phyloP scores from a whole-genome alignment of 2,888 invertebrate genomes.

The Nectonema munidae region DNA sequence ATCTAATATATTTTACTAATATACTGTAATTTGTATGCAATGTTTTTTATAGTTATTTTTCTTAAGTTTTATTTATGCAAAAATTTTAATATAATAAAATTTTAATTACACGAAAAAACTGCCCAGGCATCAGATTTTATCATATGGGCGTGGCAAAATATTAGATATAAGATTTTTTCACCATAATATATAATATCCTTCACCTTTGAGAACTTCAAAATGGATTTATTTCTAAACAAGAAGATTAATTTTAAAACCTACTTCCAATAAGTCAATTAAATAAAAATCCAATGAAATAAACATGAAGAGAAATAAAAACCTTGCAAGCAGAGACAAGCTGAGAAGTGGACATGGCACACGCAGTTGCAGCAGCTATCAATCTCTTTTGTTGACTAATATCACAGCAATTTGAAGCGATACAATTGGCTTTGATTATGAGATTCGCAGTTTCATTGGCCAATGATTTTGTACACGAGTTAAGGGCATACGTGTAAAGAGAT shows the following conservation, averaged over 20 bases:
- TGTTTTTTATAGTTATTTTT: too few relatives aligned
- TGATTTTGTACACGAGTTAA: too few relatives aligned
- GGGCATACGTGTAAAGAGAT: too few relatives aligned
- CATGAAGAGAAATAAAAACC: constrained; percentile 21
- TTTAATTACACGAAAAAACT: too few relatives aligned
- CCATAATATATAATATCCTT: constrained; percentile 32
- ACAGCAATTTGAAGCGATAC: not conserved
- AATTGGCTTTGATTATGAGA: not conserved
- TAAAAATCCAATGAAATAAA: too few relatives aligned
- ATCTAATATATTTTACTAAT: too few relatives aligned
- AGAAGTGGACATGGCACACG: constrained; percentile 79
- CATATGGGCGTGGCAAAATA: too few relatives aligned
- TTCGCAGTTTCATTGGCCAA: not conserved
- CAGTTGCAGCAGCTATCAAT: constrained; percentile 75
- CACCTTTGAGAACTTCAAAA: constrained; percentile 36
- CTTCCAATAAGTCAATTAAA: too few relatives aligned
- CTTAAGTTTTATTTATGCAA: too few relatives aligned
- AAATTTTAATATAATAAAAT: too few relatives aligned
- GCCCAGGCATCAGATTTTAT: too few relatives aligned
- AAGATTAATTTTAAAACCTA: constrained; percentile 2
- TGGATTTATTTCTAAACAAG: constrained; percentile 18
- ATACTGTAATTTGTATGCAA: too few relatives aligned
- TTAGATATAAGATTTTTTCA: constrained; percentile 11
- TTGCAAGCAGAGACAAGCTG: constrained; percentile 87
- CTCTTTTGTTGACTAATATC: constrained; percentile 32